Evolutionary conservation across 2,113 vertebrate genomes (phyloP), one percentile per base, ranked within the genome.

Genomic region (Gobius niger): DNA sequence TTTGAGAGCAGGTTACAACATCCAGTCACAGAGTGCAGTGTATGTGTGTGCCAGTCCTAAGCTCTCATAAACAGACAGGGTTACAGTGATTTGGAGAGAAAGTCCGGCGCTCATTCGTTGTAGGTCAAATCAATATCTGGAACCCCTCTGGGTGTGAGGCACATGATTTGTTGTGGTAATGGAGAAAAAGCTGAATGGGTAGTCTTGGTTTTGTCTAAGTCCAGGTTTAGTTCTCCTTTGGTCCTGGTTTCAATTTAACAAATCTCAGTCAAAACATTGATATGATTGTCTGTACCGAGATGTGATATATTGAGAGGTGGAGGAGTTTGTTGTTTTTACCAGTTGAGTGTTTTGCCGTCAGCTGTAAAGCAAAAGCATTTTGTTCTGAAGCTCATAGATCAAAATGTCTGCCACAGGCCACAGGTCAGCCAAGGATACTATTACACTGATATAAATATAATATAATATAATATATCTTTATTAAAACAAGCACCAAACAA

Each of bases 321-420:
- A 61, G 52, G 68, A 34, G 51, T 46, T 80, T 80, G 76, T 62
- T 73, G 47, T 56, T 76, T 15, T 59, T 59, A 41, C 41, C 34
- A 14, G 12, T 59, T 40, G 2, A 8, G 56, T 41, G 12, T 59
- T 59, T 40, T 59, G 56, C 56, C 56, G 34, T 14, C 56, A 59
- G 56, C 56, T 59, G 56, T 59, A 59, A 9, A 40, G 19, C 34
- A 41, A 50, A 59, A 59, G 56, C 56, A 13, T 12, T 59, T 59
- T 63, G 16, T 65, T 78, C 68, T 72, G 60, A 62, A 57, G 75
- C 77, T 60, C 54, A 76, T 56, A 71, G n/a, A 66, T 59, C 34
- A 63, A 67, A 71, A 78, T 79, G 73, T 64, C 59, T 7, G 52
- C 72, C 73, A 73, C 50, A 69, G 75, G 81, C 64, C 44, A 67